phyloP scores from a whole-genome alignment of 2,113 vertebrate genomes.

The Paramisgurnus dabryanus region DNA sequence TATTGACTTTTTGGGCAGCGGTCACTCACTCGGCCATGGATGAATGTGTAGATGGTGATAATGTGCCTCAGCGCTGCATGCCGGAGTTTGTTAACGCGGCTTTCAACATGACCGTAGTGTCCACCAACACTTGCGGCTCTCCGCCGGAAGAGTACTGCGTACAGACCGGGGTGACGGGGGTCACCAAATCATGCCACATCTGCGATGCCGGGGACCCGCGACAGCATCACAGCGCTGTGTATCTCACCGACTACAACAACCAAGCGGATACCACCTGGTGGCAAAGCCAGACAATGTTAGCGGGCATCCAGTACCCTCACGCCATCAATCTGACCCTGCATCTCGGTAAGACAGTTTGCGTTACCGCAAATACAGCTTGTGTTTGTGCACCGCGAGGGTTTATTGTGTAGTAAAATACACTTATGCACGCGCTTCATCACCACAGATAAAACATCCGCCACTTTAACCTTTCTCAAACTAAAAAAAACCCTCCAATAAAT shows the following conservation, averaged over 20 bases:
- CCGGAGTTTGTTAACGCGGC: conserved; percentile 98
- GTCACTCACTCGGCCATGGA: conserved; percentile 83
- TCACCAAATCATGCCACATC: conserved; percentile 98
- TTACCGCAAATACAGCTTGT: background rate
- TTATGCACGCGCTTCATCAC: too few relatives aligned
- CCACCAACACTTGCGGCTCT: conserved; percentile 93
- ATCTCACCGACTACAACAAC: conserved; percentile 98
- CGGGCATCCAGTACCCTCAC: conserved; percentile 92
- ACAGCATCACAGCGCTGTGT: conserved; percentile 86
- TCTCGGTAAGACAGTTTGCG: conserved; percentile 79
- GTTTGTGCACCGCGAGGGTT: background rate
- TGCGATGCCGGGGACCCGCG: conserved; percentile 86
- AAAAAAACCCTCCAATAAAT: background rate
- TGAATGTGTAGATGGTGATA: conserved; percentile 82
- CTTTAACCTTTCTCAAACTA: background rate
- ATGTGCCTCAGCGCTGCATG: conserved; percentile 89
- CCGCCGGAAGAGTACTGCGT: conserved; percentile 98
- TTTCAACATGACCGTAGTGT: conserved; percentile 92
- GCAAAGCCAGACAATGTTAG: conserved; percentile 98
- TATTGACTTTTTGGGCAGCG: conserved; percentile 54
- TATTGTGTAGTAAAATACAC: background rate
- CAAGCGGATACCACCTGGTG: conserved; percentile 97
- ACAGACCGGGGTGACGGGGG: conserved; percentile 96
- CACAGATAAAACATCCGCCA: background rate
- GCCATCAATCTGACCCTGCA: conserved; percentile 96